A percentile compares a stretch with the other conserved stretches of the same genome.
These are phyloP conservation scores for Chelonus formosanus DNA, from an alignment of 2,888 invertebrate species.

Conservation along the genomic window DNA sequence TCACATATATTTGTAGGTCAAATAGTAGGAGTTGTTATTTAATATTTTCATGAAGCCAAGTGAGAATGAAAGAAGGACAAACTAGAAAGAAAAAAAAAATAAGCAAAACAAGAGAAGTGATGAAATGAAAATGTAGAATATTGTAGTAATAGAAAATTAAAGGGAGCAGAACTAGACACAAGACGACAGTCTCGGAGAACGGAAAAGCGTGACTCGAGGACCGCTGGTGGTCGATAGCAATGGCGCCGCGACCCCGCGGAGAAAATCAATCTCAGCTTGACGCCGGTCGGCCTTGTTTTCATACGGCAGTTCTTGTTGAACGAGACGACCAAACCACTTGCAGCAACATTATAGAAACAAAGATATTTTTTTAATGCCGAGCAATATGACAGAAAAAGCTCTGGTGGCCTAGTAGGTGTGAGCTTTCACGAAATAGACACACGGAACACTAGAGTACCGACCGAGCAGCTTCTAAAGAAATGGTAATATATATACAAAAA, in stretches of 20 bases:
- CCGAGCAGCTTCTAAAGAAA: slow-evolving; percentile 26
- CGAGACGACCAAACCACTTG: slow-evolving; percentile 31
- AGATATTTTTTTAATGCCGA: not conserved
- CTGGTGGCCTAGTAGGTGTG: too few relatives aligned
- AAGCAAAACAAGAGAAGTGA: not conserved
- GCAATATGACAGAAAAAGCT: not conserved
- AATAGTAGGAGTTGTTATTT: too few relatives aligned
- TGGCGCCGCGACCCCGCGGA: slow-evolving; percentile 58
- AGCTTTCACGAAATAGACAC: slow-evolving; percentile 6
- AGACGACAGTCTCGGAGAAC: slow-evolving; percentile 34
- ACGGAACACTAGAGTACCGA: slow-evolving; percentile 36
- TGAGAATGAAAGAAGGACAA: not conserved
- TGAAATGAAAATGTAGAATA: slow-evolving; percentile 1
- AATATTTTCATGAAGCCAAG: too few relatives aligned
- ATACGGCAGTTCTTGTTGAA: slow-evolving; percentile 41
- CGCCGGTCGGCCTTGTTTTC: slow-evolving; percentile 54
- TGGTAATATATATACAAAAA: not conserved
- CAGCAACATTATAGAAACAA: slow-evolving; percentile 18
- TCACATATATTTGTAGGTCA: too few relatives aligned
- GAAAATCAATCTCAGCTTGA: slow-evolving; percentile 59
- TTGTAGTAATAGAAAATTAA: not conserved
- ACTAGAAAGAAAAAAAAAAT: not conserved
- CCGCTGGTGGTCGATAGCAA: slow-evolving; percentile 59
- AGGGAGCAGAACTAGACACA: slow-evolving; percentile 13
- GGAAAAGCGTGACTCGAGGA: slow-evolving; percentile 47